These are phyloP conservation scores for Brachionus asplanchnoidis DNA, from an alignment of 1,140 invertebrate genomes.

Conservation along the genomic window DNA sequence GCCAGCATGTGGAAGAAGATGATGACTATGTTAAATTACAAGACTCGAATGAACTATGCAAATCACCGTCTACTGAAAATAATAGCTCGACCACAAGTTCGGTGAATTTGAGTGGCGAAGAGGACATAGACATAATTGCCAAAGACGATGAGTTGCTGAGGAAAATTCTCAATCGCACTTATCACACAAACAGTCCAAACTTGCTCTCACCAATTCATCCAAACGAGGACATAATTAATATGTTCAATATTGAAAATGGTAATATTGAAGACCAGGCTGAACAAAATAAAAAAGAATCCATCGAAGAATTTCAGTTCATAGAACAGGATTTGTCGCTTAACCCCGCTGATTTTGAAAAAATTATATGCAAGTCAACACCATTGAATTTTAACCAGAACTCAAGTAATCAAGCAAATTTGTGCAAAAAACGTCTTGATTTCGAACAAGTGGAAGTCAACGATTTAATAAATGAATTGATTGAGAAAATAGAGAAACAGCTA, in stretches of 20 bases:
- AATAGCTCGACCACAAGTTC: background rate
- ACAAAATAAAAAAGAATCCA: background rate
- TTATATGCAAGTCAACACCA: constrained; percentile 3
- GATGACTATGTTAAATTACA: constrained; percentile 17
- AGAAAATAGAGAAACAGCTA: background rate
- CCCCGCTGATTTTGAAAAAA: constrained; percentile 9
- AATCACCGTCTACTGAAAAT: background rate
- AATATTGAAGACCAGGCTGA: background rate
- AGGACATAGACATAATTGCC: constrained; percentile 18
- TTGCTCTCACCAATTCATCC: background rate
- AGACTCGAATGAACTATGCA: background rate
- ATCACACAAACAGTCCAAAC: constrained; percentile 24
- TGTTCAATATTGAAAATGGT: background rate
- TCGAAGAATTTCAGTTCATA: background rate
- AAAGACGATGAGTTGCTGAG: constrained; percentile 7
- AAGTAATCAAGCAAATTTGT: background rate
- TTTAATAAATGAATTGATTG: background rate
- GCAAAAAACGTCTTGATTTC: constrained; percentile 9
- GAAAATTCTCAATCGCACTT: constrained; percentile 15
- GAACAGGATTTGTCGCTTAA: background rate
- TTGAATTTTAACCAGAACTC: background rate
- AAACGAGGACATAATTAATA: constrained; percentile 13
- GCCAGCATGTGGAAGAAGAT: background rate
- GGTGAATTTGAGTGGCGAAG: background rate
- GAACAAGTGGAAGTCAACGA: background rate